These are phyloP conservation scores for Chironex yamaguchii DNA, from an alignment of 30 jellyfish, hydroid and myxozoan species.

Conservation along the genomic window DNA sequence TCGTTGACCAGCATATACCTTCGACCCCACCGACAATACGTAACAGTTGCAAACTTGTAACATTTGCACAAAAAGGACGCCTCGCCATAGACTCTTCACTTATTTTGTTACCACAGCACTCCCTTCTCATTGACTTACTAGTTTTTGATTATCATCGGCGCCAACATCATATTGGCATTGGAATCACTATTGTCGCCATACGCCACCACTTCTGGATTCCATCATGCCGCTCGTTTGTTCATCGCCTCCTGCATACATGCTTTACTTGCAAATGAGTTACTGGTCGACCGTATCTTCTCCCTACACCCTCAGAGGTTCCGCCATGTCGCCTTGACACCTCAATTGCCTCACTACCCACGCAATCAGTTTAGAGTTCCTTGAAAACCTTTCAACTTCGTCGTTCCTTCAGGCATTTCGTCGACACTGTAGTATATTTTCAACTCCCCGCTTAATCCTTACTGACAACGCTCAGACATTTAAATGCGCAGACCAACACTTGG, in stretches of 20 bases:
- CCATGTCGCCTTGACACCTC: not conserved
- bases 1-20: constrained; percentile 11
- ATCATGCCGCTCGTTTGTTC: not conserved
- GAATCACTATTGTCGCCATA: constrained; percentile 3
- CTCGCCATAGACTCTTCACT: constrained; percentile 21
- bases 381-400: too few species aligned
- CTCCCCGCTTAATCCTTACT: constrained; percentile 18
- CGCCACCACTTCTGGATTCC: constrained; percentile 54
- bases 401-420: constrained; percentile 54
- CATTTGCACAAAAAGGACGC: too few species aligned
- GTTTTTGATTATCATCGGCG: constrained; percentile 16
- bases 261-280: not conserved
- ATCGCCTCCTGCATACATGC: not conserved
- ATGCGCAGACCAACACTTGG: constrained; percentile 32
- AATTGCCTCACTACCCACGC: not conserved
- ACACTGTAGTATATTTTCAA: constrained; percentile 21
- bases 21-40: not conserved
- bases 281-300: not conserved
- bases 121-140: constrained; percentile 17
- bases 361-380: not conserved
- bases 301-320: not conserved
- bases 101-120: constrained; percentile 11
- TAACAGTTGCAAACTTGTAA: too few species aligned
- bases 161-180: not conserved
- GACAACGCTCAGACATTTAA: constrained; percentile 54